A percentile compares a stretch with the other conserved stretches of the same genome.
Conservation (phyloP, 2,888 invertebrate species). For the Keiferia lycopersicella region DNA sequence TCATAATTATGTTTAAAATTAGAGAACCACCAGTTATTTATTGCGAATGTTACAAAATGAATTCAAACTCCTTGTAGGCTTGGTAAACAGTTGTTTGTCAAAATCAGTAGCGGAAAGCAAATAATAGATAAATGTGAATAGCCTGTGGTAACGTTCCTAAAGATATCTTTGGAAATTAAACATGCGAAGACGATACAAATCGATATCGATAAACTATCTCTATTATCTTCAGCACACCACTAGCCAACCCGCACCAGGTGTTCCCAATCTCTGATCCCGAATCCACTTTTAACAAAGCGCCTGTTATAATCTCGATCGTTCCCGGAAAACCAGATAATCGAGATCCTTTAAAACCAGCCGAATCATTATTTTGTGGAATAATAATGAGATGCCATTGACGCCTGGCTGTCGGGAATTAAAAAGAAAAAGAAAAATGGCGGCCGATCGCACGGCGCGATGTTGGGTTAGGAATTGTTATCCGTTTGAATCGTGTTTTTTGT, state of each 20-base stretch:
- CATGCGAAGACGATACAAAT: conserved; percentile 19
- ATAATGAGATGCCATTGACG: conserved; percentile 68
- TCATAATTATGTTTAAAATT: no score
- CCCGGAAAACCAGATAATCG: conserved; percentile 64
- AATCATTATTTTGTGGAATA: conserved; percentile 69
- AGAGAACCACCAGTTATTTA: no score
- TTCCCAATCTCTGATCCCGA: conserved; percentile 51
- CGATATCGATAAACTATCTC: conserved; percentile 29
- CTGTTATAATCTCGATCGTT: conserved; percentile 60
- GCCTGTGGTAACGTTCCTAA: no score
- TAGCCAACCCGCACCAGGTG: conserved; percentile 58
- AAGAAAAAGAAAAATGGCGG: conserved; percentile 33
- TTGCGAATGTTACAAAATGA: no score
- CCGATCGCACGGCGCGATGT: conserved; percentile 20
- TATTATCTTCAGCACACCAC: conserved; percentile 37
- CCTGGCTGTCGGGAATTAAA: conserved; percentile 38
- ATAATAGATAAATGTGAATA: no score
- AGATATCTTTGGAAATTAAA: no score
- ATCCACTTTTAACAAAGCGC: conserved; percentile 53
- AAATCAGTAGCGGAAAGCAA: no score
- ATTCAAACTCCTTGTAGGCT: no score
- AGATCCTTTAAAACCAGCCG: conserved; percentile 50
- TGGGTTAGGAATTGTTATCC: conserved; percentile 25
- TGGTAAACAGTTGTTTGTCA: no score
- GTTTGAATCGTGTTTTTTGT: conserved; percentile 24